Evolutionary conservation across 2,797 vertebrate species (phyloP).

Genomic region (Pipistrellus kuhlii): DNA sequence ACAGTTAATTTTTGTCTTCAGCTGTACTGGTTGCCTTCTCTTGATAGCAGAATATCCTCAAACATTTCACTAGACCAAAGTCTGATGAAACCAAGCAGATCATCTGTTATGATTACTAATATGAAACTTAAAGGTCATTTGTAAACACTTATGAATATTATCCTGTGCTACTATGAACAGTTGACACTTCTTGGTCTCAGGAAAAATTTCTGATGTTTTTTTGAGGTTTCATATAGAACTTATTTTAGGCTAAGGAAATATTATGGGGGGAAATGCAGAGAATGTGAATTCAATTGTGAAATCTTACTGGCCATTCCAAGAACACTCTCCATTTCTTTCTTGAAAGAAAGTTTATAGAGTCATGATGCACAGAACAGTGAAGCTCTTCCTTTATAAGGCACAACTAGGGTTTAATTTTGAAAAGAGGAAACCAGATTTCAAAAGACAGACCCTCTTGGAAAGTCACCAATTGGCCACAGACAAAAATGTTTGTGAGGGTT

Average conservation of each 20-base stretch:
- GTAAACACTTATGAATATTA: neutral
- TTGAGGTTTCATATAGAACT: neutral
- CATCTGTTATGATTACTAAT: neutral
- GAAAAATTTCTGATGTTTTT: constrained; percentile 24
- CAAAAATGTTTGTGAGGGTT: constrained; percentile 76
- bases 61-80: neutral
- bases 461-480: constrained; percentile 81
- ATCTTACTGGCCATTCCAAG: neutral
- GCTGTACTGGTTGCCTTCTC: neutral
- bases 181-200: constrained; percentile 15
- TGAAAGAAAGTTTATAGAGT: constrained; percentile 31
- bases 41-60: neutral
- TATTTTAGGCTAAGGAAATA: constrained; percentile 44
- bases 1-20: neutral
- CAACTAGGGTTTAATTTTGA: constrained; percentile 63
- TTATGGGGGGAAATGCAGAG: neutral
- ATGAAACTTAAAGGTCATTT: constrained; percentile 29
- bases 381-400: constrained; percentile 66
- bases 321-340: constrained; percentile 66
- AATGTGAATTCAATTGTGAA: constrained; percentile 37
- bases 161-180: neutral
- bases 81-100: neutral
- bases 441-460: constrained; percentile 80
- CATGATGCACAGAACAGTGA: constrained; percentile 67
- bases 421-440: constrained; percentile 67